phyloP scores from a whole-genome alignment of 2,888 invertebrate genomes.

The Augochlorella aurata region DNA sequence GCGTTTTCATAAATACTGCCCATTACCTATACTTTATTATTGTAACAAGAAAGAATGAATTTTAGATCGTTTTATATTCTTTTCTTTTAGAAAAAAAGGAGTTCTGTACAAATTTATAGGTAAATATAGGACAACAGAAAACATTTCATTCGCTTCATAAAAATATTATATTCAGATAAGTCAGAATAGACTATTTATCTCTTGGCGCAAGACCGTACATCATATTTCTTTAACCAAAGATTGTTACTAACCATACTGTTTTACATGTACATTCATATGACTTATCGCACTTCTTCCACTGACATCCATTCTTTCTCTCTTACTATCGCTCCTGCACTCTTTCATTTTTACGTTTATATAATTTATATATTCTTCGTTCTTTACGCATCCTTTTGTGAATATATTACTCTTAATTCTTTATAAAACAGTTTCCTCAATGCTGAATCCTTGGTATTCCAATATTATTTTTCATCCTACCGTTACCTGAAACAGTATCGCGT shows the following conservation, averaged over 20 bases:
- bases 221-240: conserved; percentile 63
- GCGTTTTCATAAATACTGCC: conserved; percentile 70
- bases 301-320: conserved; percentile 53
- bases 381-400: conserved; percentile 57
- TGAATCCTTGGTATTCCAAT: conserved; percentile 50
- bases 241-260: conserved; percentile 66
- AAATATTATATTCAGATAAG: conserved; percentile 75
- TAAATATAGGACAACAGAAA: conserved; percentile 17
- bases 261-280: conserved; percentile 66
- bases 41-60: not conserved
- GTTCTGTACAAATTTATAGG: not conserved
- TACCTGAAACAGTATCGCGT: conserved; percentile 58
- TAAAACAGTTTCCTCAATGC: conserved; percentile 66
- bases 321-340: conserved; percentile 43
- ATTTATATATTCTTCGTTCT: conserved; percentile 58
- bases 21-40: conserved; percentile 20
- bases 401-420: conserved; percentile 69
- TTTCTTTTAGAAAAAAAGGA: not conserved
- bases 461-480: conserved; percentile 53
- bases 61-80: not conserved
- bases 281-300: conserved; percentile 50
- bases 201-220: conserved; percentile 70
- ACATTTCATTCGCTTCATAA: conserved; percentile 67
- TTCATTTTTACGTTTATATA: conserved; percentile 45
- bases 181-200: conserved; percentile 72